Evolutionary conservation across 2,113 vertebrate species (phyloP).

Genomic region (Bungarus multicinctus): DNA sequence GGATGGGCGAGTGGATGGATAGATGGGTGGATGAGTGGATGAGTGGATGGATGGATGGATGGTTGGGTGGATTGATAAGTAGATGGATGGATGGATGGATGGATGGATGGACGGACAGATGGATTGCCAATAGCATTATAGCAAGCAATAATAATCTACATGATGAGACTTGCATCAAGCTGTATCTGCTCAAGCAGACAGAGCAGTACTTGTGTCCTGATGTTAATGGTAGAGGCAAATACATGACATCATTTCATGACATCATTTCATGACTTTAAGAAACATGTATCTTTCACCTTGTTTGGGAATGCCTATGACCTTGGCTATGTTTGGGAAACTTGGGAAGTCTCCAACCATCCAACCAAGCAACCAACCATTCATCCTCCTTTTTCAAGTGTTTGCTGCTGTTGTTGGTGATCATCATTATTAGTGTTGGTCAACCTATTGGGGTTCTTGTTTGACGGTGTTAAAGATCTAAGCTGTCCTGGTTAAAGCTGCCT

Average conservation of each 20-base stretch:
- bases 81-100: not conserved
- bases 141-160: not conserved
- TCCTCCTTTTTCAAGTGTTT: not conserved
- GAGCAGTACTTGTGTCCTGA: not conserved
- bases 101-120: not conserved
- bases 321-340: not conserved
- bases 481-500: not conserved
- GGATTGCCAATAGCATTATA: not conserved
- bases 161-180: not conserved
- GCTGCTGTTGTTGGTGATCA: not conserved
- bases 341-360: not conserved
- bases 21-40: not conserved
- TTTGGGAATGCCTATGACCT: not conserved
- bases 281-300: not conserved
- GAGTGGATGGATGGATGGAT: not conserved
- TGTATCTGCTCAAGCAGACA: not conserved
- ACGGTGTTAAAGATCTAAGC: not conserved
- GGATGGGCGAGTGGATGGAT: fast-evolving
- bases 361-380: not conserved
- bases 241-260: not conserved
- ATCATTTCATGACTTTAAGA: not conserved
- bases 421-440: not conserved
- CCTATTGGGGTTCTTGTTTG: not conserved
- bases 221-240: not conserved
- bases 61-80: not conserved